Evolutionary conservation across 2,888 invertebrate genomes (phyloP).

Genomic region (Chaitophorus viminalis): DNA sequence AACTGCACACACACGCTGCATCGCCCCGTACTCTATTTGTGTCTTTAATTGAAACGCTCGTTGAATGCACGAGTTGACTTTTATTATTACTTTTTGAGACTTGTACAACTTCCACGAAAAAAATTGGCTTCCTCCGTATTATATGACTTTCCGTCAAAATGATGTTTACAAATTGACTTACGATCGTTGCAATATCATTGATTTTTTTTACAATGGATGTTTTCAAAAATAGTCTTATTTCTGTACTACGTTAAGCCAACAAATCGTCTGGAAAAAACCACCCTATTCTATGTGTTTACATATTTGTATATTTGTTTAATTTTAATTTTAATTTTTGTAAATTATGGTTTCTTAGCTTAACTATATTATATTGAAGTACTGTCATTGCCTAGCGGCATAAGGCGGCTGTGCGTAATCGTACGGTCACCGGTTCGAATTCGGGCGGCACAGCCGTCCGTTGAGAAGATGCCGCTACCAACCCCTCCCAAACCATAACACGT

Average conservation of each 20-base stretch:
- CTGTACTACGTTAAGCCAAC: not conserved
- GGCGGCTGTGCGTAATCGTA: too few relatives aligned
- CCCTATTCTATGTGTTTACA: not conserved
- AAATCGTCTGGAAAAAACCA: too few relatives aligned
- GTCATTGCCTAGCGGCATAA: too few relatives aligned
- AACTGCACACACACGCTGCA: not conserved
- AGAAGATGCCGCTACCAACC: too few relatives aligned
- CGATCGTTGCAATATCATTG: not conserved
- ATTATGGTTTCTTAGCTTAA: too few relatives aligned
- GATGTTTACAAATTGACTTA: not conserved
- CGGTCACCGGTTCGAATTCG: too few relatives aligned
- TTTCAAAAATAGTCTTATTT: not conserved
- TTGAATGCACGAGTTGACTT: not conserved
- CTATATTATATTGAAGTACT: too few relatives aligned
- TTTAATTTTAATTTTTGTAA: too few relatives aligned
- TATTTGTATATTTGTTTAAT: too few relatives aligned
- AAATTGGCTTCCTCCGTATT: not conserved
- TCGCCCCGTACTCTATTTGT: not conserved
- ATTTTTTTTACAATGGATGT: not conserved
- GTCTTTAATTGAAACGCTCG: not conserved
- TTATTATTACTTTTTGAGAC: conserved; percentile 1
- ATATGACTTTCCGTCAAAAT: not conserved
- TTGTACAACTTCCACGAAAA: not conserved
- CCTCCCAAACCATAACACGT: too few relatives aligned
- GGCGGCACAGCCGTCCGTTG: too few relatives aligned